phyloP scores from a whole-genome alignment of 64 coral and sea anemone species.

The Dendrophyllia cribrosa region DNA sequence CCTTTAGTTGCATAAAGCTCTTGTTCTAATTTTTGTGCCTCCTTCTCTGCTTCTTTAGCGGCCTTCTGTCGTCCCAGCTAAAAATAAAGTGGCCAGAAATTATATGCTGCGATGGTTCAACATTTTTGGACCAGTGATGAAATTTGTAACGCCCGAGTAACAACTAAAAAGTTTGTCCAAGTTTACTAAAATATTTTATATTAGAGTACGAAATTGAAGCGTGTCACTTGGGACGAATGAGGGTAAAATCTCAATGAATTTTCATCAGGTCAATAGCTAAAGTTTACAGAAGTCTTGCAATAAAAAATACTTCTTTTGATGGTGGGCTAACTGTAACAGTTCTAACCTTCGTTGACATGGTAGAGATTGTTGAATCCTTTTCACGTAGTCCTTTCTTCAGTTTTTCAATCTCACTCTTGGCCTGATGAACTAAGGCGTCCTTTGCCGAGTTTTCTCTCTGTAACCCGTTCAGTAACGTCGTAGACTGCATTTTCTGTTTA shows the following conservation, averaged over 20 bases:
- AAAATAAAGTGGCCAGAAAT: neutral
- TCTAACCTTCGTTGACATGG: conserved; percentile 84
- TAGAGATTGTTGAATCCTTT: conserved; percentile 77
- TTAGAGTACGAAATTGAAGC: too few species aligned
- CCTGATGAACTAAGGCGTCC: conserved; percentile 78
- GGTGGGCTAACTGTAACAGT: neutral
- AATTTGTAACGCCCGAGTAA: too few species aligned
- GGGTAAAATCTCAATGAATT: too few species aligned
- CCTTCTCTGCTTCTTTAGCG: conserved; percentile 74
- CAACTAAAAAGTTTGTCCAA: too few species aligned
- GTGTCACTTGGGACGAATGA: too few species aligned
- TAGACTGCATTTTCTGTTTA: conserved; percentile 85
- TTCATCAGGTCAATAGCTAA: too few species aligned
- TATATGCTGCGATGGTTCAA: too few species aligned
- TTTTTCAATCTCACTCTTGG: conserved; percentile 80
- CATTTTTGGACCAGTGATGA: too few species aligned
- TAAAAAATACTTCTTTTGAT: neutral
- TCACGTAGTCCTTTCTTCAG: conserved; percentile 83
- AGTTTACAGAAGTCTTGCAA: too few species aligned
- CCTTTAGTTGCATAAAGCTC: conserved; percentile 63
- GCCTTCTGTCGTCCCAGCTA: conserved; percentile 81
- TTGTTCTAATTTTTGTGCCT: conserved; percentile 68
- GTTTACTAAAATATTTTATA: too few species aligned
- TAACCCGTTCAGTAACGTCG: conserved; percentile 79
- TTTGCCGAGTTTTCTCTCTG: conserved; percentile 95